Base-by-base conservation (phyloP, 2,797 vertebrate species). In the Micromesistius poutassou region DNA sequence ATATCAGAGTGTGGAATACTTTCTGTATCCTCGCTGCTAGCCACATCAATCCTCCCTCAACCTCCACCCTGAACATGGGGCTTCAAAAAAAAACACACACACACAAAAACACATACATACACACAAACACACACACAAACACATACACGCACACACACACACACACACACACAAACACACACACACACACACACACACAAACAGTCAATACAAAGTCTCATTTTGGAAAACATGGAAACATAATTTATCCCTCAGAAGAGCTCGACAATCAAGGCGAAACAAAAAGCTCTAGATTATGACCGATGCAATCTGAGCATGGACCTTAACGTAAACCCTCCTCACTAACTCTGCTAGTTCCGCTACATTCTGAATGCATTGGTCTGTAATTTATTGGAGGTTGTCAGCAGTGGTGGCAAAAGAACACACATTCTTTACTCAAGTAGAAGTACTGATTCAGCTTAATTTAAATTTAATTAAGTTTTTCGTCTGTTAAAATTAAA, bases 371-470 rank as follows among this genome's bases (percentile, higher is more conserved):
- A 85, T 87, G 87, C 72, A 55, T 85, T 87, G 82, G 87, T 86
- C 82, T 90, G 83, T 83, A 28, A 90, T 91, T 91, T 89, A 92
- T 93, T 92, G 85, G 87, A 83, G 86, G 36, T 38, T 38, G 9
- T 38, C 36, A 38, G 36, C 36, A 38, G 36, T 38, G 36, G 36
- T 38, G 36, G 36, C 36, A 38, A 38, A 38, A 38, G 36, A 1
- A 38, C 7, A 38, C 9, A 38, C 36, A 38, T 38, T 38, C 36
- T 38, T 38, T 38, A 38, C 9, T 38, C 9, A 38, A 38, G 36
- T 38, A 38, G 8, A 38, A 10, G 9, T 38, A 9, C 36, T 38
- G 36, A 38, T 10, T 38, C 9, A 38, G 10, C 36, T 38, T 38
- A n/a, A n/a, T n/a, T n/a, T 35, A 6, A 35, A 5, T 35, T 35